Conservation (phyloP, 2,888 invertebrate genomes). For the Caenorhabditis japonica region DNA sequence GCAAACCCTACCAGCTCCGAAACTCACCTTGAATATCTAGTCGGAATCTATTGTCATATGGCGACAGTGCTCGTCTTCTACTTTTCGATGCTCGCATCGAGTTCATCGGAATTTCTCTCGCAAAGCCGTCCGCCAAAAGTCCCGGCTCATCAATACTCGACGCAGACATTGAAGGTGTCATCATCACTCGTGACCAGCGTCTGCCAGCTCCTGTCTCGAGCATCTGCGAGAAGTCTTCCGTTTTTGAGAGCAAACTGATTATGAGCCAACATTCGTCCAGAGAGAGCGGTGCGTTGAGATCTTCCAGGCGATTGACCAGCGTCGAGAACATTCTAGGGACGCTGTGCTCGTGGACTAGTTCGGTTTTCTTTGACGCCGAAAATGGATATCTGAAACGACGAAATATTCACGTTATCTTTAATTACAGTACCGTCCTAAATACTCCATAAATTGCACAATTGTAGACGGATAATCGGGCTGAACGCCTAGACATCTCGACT, state of each 20-base stretch:
- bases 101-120: conserved; percentile 18
- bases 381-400: too few species aligned
- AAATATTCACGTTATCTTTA: too few species aligned
- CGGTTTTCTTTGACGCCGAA: conserved; percentile 9
- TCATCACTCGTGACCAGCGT: conserved; percentile 28
- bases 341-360: conserved; percentile 17
- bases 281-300: conserved; percentile 40
- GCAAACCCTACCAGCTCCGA: too few species aligned
- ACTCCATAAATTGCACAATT: conserved; percentile 48
- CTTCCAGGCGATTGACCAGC: conserved; percentile 39
- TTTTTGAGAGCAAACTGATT: conserved; percentile 23
- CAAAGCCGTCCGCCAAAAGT: conserved; percentile 33
- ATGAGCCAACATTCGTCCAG: conserved; percentile 21
- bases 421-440: conserved; percentile 29
- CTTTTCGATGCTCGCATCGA: conserved; percentile 38
- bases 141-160: conserved; percentile 34
- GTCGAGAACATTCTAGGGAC: conserved; percentile 39
- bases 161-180: conserved; percentile 4
- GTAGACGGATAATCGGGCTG: conserved; percentile 35
- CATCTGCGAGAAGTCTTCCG: conserved; percentile 25
- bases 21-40: conserved; percentile 27
- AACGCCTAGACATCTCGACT: conserved; percentile 16
- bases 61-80: conserved; percentile 32
- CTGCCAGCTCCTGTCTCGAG: conserved; percentile 17
- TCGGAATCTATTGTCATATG: conserved; percentile 16